Evolutionary conservation across 2,113 vertebrate species (phyloP), one percentile per base, ranked within the genome.

Genomic region (Rhagologus leucostigma): DNA sequence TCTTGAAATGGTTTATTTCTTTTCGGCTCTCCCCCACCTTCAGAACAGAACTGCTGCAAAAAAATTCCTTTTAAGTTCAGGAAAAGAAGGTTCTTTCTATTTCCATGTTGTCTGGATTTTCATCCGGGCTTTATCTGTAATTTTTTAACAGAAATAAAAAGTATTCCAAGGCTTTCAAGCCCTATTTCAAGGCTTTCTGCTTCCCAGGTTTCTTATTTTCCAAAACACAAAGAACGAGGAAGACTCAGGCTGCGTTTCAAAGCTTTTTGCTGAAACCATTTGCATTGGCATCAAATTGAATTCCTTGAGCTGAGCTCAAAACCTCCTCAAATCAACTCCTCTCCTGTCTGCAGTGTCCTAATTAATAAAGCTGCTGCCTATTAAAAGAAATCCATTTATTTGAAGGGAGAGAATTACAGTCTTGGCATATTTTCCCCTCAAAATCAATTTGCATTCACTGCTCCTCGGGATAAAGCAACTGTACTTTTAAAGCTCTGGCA

Each of bases 371-470:
- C 41, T 35, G 63, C 35, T 1, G 17, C 44, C 39, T 80, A n/a
- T 87, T 90, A 92, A 89, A 84, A 85, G 24, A 53, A 85, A 92
- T 74, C 60, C 94, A 93, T 94, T 94, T 94, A 71, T 84, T 92
- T 80, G 80, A 88, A 92, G 78, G 74, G 32, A 49, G 75, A 56
- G 82, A 95, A 91, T 95, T 90, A 96, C 78, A 57, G 27, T n/a
- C 94, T 87, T 97, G 96, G 90, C 96, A 69, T 80, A 82, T 71
- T 93, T 89, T 92, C 6, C 74, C 80, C 9, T 11, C 68, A 52
- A 53, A 94, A 91, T 81, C 93, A 85, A 90, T 96, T 97, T 93
- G 86, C 74, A 81, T 96, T 95, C 55, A 2, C 46, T 4, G 68
- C 68, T 84, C 11, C 80, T 29, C 10, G 3, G 59, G 87, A 89